phyloP scores from a whole-genome alignment of 2,888 invertebrate species.

The Protula sp. region DNA sequence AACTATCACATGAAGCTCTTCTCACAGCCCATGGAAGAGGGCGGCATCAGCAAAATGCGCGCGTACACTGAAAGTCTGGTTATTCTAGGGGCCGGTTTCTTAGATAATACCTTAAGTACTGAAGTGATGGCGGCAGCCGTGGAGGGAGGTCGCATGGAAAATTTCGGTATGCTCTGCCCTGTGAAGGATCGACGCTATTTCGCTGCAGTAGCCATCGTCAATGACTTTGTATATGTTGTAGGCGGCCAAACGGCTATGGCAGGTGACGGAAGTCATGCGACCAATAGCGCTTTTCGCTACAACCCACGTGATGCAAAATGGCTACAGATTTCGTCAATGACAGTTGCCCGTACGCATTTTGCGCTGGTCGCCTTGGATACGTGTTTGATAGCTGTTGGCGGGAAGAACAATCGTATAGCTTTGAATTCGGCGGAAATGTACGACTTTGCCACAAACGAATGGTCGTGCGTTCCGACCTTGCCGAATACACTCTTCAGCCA shows the following conservation, averaged over 20 bases:
- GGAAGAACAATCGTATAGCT: slow-evolving; percentile 28
- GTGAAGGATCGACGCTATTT: slow-evolving; percentile 25
- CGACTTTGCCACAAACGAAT: slow-evolving; percentile 27
- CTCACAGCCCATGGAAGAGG: slow-evolving; percentile 20
- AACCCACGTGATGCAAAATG: slow-evolving; percentile 23
- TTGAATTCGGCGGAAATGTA: slow-evolving; percentile 25
- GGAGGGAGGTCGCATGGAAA: slow-evolving; percentile 8
- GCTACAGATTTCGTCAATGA: slow-evolving; percentile 29
- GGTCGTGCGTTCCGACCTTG: slow-evolving; percentile 20
- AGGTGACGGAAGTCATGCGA: slow-evolving; percentile 29
- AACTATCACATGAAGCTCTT: slow-evolving; percentile 29
- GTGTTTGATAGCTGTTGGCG: slow-evolving; percentile 26
- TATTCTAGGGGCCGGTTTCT: slow-evolving; percentile 26
- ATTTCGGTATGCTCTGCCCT: slow-evolving; percentile 14
- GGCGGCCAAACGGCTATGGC: slow-evolving; percentile 30
- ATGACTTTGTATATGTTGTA: slow-evolving; percentile 26
- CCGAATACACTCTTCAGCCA: slow-evolving; percentile 27
- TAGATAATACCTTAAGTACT: slow-evolving; percentile 25
- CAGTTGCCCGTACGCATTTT: slow-evolving; percentile 26
- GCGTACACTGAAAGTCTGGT: slow-evolving; percentile 25
- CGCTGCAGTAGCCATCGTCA: slow-evolving; percentile 26
- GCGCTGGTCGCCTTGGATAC: slow-evolving; percentile 20
- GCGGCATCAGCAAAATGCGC: slow-evolving; percentile 21
- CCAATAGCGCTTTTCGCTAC: slow-evolving; percentile 27
- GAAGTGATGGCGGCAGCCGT: slow-evolving; percentile 22